Evolutionary conservation across 1,140 invertebrate species (phyloP).

Genomic region (Macrocentrus cingulum): DNA sequence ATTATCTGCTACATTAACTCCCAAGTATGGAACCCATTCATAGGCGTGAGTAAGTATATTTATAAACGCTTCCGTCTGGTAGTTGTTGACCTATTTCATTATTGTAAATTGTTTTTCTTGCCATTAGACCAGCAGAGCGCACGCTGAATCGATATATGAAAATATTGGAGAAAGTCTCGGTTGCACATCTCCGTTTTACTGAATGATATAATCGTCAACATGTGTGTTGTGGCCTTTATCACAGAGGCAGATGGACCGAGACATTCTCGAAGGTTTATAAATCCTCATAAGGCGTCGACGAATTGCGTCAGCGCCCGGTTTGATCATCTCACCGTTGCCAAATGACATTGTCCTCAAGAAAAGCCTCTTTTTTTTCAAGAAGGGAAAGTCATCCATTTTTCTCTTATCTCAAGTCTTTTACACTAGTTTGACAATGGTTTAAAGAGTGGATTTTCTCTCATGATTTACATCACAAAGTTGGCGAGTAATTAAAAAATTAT

Average conservation of each 20-base stretch:
- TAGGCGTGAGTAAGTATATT: not conserved
- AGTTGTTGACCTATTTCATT: not conserved
- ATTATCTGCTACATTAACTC: not conserved
- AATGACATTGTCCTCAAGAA: not conserved
- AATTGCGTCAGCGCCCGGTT: not conserved
- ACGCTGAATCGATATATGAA: no score
- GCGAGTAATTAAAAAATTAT: no score
- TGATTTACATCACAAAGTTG: no score
- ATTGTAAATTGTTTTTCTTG: no score
- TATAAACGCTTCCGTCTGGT: not conserved
- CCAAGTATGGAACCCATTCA: constrained; percentile 13
- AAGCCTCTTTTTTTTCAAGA: not conserved
- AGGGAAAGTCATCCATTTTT: constrained; percentile 1
- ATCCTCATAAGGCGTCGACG: not conserved
- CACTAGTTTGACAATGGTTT: no score
- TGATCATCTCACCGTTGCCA: not conserved
- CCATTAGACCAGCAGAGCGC: no score
- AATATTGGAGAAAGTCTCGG: constrained; percentile 15
- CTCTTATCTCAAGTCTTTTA: not conserved
- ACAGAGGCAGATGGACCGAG: not conserved
- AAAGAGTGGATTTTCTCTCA: no score
- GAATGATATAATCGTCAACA: not conserved
- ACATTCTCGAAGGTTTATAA: not conserved
- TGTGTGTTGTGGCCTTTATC: not conserved
- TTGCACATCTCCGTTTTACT: constrained; percentile 2